Conservation (phyloP, 2,888 invertebrate species). For the Papilio elwesi region DNA sequence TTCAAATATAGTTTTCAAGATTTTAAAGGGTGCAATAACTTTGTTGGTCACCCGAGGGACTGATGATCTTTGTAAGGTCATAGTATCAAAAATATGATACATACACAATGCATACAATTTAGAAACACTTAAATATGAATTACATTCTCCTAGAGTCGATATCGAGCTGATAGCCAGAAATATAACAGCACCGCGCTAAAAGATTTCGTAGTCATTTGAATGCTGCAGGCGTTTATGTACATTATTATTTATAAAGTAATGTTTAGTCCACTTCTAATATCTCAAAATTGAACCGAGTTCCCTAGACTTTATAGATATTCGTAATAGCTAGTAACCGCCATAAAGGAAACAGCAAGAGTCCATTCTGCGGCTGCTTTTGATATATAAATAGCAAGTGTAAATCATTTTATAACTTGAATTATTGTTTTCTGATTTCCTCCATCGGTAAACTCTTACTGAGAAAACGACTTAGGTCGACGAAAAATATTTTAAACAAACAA, state of each 20-base stretch:
- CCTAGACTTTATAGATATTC: constrained; percentile 12
- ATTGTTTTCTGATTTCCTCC: constrained; percentile 34
- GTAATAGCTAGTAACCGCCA: constrained; percentile 3
- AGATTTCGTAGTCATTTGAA: neutral
- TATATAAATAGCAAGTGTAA: constrained; percentile 33
- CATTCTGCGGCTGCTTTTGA: constrained; percentile 22
- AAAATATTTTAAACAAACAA: neutral
- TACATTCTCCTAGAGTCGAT: too few relatives aligned
- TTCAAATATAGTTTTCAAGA: too few relatives aligned
- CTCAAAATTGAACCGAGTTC: neutral
- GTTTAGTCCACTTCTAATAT: neutral
- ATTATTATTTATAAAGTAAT: neutral
- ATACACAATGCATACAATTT: too few relatives aligned
- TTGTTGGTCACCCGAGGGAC: too few relatives aligned
- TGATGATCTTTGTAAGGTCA: too few relatives aligned
- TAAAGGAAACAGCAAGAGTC: constrained; percentile 25
- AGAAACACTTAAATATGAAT: too few relatives aligned
- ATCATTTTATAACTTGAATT: constrained; percentile 32
- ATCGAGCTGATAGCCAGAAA: too few relatives aligned
- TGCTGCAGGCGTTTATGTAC: too few relatives aligned
- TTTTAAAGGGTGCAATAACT: too few relatives aligned
- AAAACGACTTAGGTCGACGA: neutral
- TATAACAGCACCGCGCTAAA: too few relatives aligned
- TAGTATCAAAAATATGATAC: too few relatives aligned
- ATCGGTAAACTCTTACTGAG: neutral